Evolutionary conservation across 2,888 invertebrate genomes (phyloP), one percentile per base, ranked within the genome.

Genomic region (Pachliopta kotzebuea): DNA sequence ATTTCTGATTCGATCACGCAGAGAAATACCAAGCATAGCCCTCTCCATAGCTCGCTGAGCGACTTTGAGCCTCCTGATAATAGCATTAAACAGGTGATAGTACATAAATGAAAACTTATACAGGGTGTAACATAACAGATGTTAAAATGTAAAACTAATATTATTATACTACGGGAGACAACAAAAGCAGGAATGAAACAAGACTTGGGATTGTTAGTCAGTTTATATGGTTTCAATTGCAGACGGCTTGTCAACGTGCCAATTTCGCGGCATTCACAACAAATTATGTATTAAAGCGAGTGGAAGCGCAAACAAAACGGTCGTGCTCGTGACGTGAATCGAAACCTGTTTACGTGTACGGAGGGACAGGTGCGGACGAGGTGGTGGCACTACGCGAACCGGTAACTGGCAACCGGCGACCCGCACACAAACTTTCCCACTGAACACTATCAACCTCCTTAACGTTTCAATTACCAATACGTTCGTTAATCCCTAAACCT

Each of bases 221-320:
- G 77, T 79, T 79, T 82, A 84, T 83, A 85, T 81, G 80, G 82
- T 84, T 86, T 86, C 87, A 87, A 86, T 85, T 80, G 86, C 86
- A 85, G 83, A 78, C 73, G 76, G 78, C 79, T 85, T 88, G 84
- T 62, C 65, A 55, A 82, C 84, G 81, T 83, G 85, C 85, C 88
- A 90, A 90, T 90, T 90, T 85, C 81, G 86, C 78, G 84, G 87
- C 80, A 90, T 90, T 90, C 88, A 88, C 85, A 86, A 89, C 89
- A 90, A 90, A 90, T 90, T 90, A 90, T 81, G 87, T 84, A 87
- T 89, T 88, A 90, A 89, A 90, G 87, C 90, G 87, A 85, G 88
- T 85, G 86, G 88, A 87, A 86, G 79, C 85, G 84, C 85, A 89
- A 90, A 90, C 89, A 90, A 88, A 90, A 88, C 88, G 85, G 77